Conservation (phyloP, 2,888 invertebrate species). For the Nysson spinosus region DNA sequence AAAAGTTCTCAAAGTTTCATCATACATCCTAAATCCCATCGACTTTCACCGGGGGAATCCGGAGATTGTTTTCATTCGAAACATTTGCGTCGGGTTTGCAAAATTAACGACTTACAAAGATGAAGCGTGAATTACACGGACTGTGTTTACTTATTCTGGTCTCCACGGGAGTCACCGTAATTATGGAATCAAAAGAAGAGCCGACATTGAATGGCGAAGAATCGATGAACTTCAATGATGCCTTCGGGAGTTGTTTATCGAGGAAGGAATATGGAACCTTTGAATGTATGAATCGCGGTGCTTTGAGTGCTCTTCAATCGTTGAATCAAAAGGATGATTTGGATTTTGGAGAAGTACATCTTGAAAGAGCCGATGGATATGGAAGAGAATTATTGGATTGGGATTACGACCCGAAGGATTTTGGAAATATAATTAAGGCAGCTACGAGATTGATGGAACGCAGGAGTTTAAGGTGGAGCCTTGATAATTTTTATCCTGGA, state of each 20-base stretch:
- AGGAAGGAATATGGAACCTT: conserved; percentile 63
- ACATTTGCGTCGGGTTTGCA: neutral
- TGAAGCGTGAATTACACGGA: conserved; percentile 60
- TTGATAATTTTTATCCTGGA: conserved; percentile 86
- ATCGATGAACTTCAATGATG: conserved; percentile 60
- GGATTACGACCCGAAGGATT: conserved; percentile 87
- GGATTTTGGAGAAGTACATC: conserved; percentile 82
- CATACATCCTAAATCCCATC: conserved; percentile 6
- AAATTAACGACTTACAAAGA: conserved; percentile 22
- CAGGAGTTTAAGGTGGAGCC: conserved; percentile 86
- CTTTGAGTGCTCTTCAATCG: conserved; percentile 82
- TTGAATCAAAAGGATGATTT: conserved; percentile 84
- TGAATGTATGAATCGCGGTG: conserved; percentile 85
- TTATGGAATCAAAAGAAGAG: conserved; percentile 66
- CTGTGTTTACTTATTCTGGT: conserved; percentile 58
- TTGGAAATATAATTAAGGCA: conserved; percentile 80
- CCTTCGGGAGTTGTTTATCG: conserved; percentile 65
- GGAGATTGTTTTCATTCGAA: neutral
- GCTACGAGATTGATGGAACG: conserved; percentile 80
- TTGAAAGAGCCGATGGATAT: conserved; percentile 82
- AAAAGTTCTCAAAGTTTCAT: conserved; percentile 14
- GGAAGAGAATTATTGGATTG: conserved; percentile 83
- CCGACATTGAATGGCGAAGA: conserved; percentile 53
- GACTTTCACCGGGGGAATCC: conserved; percentile 23
- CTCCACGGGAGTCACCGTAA: conserved; percentile 66